Percentiles rank a stretch among this genome's conserved stretches.
Evolutionary conservation across 2,888 invertebrate genomes (phyloP).

Genomic region (Eutolmus rufibarbis): DNA sequence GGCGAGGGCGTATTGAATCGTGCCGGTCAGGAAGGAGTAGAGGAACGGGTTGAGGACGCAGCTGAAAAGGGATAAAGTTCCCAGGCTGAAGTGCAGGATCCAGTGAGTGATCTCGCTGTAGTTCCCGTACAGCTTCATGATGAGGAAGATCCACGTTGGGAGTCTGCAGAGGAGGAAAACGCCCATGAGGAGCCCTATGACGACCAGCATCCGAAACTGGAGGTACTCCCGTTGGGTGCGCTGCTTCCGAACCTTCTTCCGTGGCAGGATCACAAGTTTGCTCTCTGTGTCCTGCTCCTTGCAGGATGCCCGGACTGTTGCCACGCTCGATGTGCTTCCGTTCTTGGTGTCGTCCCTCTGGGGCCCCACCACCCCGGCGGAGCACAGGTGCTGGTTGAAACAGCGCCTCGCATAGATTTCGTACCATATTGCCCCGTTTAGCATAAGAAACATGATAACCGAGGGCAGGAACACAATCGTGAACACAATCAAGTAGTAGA

Average conservation of each 20-base stretch:
- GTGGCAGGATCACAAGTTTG: neutral
- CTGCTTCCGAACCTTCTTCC: conserved; percentile 22
- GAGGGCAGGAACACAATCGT: conserved; percentile 64
- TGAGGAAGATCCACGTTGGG: conserved; percentile 66
- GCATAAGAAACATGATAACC: conserved; percentile 63
- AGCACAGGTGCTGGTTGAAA: neutral
- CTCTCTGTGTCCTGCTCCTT: neutral
- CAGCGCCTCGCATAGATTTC: conserved; percentile 64
- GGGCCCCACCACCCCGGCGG: neutral
- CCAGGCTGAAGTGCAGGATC: conserved; percentile 65
- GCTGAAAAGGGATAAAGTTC: conserved; percentile 65
- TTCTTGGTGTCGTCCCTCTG: neutral
- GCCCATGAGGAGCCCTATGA: conserved; percentile 66
- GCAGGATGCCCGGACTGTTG: neutral
- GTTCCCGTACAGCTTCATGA: conserved; percentile 62
- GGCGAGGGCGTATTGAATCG: conserved; percentile 55
- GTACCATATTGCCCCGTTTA: conserved; percentile 65
- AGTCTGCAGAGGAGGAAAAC: conserved; percentile 66
- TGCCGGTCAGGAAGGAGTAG: conserved; percentile 68
- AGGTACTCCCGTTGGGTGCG: conserved; percentile 56
- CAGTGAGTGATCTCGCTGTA: conserved; percentile 58
- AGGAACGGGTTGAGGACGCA: conserved; percentile 68
- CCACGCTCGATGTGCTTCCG: conserved; percentile 38
- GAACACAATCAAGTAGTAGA: conserved; percentile 57
- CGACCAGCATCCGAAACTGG: conserved; percentile 67